A percentile compares a stretch with the other conserved stretches of the same genome.
These are phyloP conservation scores for Chanos chanos DNA, from an alignment of 2,797 vertebrate species.

Conservation along the genomic window DNA sequence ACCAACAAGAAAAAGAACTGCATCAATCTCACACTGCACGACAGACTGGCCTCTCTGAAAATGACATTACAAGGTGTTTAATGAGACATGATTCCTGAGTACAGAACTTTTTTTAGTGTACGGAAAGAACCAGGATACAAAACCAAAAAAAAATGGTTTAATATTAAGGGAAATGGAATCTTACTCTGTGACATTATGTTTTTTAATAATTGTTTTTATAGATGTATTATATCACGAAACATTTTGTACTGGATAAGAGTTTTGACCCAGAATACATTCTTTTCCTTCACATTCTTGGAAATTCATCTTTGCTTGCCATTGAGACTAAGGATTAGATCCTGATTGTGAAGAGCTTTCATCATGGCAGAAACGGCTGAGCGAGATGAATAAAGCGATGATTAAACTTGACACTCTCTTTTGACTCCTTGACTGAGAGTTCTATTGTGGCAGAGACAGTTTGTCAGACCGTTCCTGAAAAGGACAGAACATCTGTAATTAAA, in stretches of 20 bases:
- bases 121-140: too few species aligned
- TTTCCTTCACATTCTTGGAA: not conserved
- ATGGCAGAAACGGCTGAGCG: constrained; percentile 6
- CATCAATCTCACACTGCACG: too few species aligned
- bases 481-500: not conserved
- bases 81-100: too few species aligned
- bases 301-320: not conserved
- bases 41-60: too few species aligned
- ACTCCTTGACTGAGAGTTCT: not conserved
- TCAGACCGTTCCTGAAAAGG: not conserved
- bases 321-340: constrained; percentile 13
- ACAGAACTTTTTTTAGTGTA: too few species aligned
- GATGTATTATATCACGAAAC: too few species aligned
- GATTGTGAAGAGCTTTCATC: not conserved
- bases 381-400: constrained; percentile 10
- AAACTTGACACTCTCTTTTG: constrained; percentile 9
- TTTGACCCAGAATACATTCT: not conserved
- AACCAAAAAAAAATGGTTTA: too few species aligned
- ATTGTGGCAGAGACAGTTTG: not conserved
- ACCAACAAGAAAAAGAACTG: too few species aligned
- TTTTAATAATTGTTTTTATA: too few species aligned
- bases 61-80: too few species aligned
- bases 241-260: constrained; percentile 14
- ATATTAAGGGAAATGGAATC: too few species aligned
- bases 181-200: too few species aligned